Conservation (phyloP, 2,113 vertebrate species). For the Podilymbus podiceps region DNA sequence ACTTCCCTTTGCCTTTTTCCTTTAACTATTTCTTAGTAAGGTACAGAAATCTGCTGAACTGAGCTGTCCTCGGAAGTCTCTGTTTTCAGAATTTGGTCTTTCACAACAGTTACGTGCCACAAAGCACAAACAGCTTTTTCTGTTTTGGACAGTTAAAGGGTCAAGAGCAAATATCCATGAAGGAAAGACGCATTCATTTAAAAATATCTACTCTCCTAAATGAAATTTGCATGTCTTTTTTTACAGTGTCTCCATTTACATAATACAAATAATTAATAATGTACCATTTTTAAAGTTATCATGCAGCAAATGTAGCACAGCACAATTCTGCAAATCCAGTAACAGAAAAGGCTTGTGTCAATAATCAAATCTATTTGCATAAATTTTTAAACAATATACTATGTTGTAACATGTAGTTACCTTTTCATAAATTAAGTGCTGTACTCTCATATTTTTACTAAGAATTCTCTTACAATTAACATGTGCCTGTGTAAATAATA, state of each 20-base stretch:
- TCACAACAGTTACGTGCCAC: neutral
- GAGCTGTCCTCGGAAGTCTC: neutral
- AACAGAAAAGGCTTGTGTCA: neutral
- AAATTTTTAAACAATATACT: neutral
- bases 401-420: neutral
- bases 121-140: neutral
- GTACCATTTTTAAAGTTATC: neutral
- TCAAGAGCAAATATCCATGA: neutral
- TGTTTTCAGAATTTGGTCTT: conserved; percentile 1
- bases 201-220: neutral
- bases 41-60: neutral
- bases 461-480: conserved; percentile 14
- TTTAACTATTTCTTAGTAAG: conserved; percentile 24
- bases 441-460: neutral
- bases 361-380: conserved; percentile 12
- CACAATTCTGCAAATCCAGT: neutral
- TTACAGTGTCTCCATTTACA: neutral
- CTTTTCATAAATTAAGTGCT: neutral
- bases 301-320: neutral
- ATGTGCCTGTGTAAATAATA: neutral
- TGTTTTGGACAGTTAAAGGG: neutral
- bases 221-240: neutral
- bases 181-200: neutral
- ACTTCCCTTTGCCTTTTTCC: conserved; percentile 2
- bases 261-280: neutral